Base-by-base conservation (phyloP, 1,140 invertebrate genomes). In the Drosophila elegans region DNA sequence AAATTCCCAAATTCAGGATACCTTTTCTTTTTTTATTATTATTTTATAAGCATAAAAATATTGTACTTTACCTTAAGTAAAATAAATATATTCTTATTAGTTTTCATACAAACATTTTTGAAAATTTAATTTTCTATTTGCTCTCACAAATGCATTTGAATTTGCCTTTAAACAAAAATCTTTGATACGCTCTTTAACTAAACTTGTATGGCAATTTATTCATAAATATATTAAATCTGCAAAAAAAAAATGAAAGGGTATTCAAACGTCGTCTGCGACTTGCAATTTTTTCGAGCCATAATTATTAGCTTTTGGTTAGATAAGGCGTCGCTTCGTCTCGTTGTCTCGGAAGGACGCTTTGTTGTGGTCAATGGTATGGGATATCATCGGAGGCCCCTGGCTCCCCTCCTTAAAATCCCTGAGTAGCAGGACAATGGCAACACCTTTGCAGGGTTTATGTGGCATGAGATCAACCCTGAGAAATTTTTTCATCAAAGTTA, bases 221-320 rank as follows among this genome's bases (percentile, higher is more conserved):
- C 16, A 21, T 21, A 21, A 21, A 21, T 21, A 21, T 21, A 21
- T 21, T 21, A 21, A 21, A 21, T 21, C 16, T 21, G 16, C 16
- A 21, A 21, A 21, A 21, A n/a, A n/a, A 32, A 32, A 32, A 6
- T 7, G 34, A 32, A 1, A 41, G 36, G 36, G 63, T 55, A 71
- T 39, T 5, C n/a, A 34, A 12, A 34, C 62, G 27, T 36, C 39
- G 67, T 69, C 67, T 69, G 64, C 64, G 44, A 36, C 51, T 41
- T 55, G 44, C 11, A 10, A 21, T 41, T 71, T 71, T 53, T 68
- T 63, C 16, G 16, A 62, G 44, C 48, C 67, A 76, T 76, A 80
- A 80, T 80, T 80, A 80, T 80, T 80, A 80, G 63, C 78, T 80
- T 80, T 54, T 45, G 36, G 63, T 56, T 69, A 59, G 63, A 42